Evolutionary conservation across 2,888 invertebrate species (phyloP).

Genomic region (Amblyteles armatorius): DNA sequence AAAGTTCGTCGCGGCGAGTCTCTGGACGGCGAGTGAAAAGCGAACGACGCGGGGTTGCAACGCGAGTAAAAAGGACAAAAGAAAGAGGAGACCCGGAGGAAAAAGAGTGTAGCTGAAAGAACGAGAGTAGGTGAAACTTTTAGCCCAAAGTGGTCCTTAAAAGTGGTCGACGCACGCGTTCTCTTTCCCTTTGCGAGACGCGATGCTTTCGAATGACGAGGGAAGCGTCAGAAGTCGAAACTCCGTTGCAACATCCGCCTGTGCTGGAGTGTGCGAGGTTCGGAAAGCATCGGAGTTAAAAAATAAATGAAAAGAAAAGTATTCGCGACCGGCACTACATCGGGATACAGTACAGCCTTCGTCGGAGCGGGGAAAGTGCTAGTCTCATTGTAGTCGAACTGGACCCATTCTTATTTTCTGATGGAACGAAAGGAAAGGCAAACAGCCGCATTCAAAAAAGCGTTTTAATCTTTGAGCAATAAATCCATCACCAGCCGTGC

Average conservation of each 20-base stretch:
- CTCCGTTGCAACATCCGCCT: slow-evolving; percentile 67
- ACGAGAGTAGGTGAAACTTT: slow-evolving; percentile 75
- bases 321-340: slow-evolving; percentile 25
- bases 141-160: slow-evolving; percentile 76
- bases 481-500: background rate
- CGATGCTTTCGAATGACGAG: slow-evolving; percentile 70
- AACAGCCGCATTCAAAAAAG: slow-evolving; percentile 2
- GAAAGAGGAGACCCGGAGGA: slow-evolving; percentile 43
- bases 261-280: slow-evolving; percentile 59
- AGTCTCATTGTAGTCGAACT: slow-evolving; percentile 27
- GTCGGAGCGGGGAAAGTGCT: slow-evolving; percentile 50
- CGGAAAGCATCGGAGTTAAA: slow-evolving; percentile 49
- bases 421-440: slow-evolving; percentile 1
- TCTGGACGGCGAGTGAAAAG: slow-evolving; percentile 27
- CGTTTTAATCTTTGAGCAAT: background rate
- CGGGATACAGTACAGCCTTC: slow-evolving; percentile 30
- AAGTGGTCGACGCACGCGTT: slow-evolving; percentile 70
- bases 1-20: slow-evolving; percentile 52
- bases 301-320: slow-evolving; percentile 38
- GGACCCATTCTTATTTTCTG: background rate
- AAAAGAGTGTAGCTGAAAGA: slow-evolving; percentile 62
- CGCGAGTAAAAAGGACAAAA: slow-evolving; percentile 41
- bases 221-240: slow-evolving; percentile 80
- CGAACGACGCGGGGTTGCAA: slow-evolving; percentile 11
- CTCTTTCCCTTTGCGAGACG: slow-evolving; percentile 56